Base-by-base conservation (phyloP, 1,140 invertebrate species). In the Contarinia nasturtii region DNA sequence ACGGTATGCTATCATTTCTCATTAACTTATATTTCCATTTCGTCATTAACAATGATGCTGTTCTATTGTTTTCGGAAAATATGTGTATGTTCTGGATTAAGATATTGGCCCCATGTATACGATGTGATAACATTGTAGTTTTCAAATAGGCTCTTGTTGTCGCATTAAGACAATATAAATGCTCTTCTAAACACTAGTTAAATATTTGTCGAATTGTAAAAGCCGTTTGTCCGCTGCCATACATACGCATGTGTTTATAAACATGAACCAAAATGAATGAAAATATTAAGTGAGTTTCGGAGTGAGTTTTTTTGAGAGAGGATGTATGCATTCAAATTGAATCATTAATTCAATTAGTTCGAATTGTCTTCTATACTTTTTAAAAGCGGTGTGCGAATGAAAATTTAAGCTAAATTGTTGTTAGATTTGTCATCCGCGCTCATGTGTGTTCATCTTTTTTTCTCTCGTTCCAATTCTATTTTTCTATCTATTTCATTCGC, bases 211-310 rank as follows among this genome's bases (percentile, higher is more conserved):
- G 15, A 37, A 37, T 14, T 37, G 34, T 37, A 37, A 37, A 37
- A 37, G 15, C 12, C n/a, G n/a, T n/a, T n/a, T n/a, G n/a, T n/a
- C n/a, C n/a, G n/a, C n/a, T n/a, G n/a, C n/a, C n/a, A n/a, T n/a
- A n/a, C n/a, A n/a, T n/a, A n/a, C n/a, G n/a, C n/a, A n/a, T n/a
- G n/a, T n/a, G n/a, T n/a, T n/a, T n/a, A n/a, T n/a, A n/a, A n/a
- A n/a, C n/a, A n/a, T n/a, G n/a, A n/a, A n/a, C n/a, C 20, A 20
- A 22, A 44, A 44, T 44, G 42, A 44, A 44, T 44, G 42, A 44
- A 44, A n/a, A n/a, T n/a, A n/a, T n/a, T 44, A 19, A 22, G n/a
- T 22, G 27, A 21, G 21, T 10, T 44, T 44, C 21, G 20, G 11
- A 19, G 20, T 43, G 18, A 21, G 19, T 44, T 21, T 44, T 18